These are phyloP conservation scores for Acanthiza pusilla DNA, from an alignment of 2,797 vertebrate genomes.

Conservation along the genomic window DNA sequence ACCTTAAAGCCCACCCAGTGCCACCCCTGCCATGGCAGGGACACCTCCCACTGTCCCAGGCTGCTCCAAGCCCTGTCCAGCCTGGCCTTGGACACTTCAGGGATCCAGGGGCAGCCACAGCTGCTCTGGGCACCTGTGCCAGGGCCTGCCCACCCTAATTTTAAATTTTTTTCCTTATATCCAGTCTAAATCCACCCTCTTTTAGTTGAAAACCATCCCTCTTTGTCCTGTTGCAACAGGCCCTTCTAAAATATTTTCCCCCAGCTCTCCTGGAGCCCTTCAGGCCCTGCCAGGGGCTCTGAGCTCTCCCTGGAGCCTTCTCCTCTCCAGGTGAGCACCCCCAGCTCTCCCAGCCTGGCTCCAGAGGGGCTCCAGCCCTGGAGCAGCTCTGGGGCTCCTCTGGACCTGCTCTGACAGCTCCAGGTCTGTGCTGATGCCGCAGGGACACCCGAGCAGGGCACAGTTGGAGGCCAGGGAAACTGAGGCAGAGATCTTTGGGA, in stretches of 20 bases:
- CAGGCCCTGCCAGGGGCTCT: fast-evolving
- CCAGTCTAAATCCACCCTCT: not conserved
- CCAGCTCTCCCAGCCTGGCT: not conserved
- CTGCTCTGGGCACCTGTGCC: not conserved
- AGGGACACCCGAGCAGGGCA: fast-evolving
- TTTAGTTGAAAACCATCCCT: not conserved
- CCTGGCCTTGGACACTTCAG: not conserved
- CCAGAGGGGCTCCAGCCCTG: not conserved
- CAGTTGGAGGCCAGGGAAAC: fast-evolving
- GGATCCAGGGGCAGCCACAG: not conserved
- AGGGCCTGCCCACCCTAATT: fast-evolving
- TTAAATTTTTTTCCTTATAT: not conserved
- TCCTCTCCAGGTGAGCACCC: not conserved
- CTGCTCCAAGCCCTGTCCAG: fast-evolving
- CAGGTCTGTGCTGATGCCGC: not conserved
- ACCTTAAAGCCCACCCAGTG: not conserved
- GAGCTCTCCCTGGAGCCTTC: not conserved
- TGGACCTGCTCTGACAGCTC: not conserved
- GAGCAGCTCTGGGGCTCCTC: not conserved
- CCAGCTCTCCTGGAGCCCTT: not conserved
- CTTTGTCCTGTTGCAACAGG: not conserved
- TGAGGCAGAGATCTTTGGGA: not conserved
- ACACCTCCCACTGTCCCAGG: not conserved
- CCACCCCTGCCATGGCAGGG: not conserved
- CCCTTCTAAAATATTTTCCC: not conserved